Evolutionary conservation across 2,888 invertebrate genomes (phyloP).

Genomic region (Orthosia gracilis): DNA sequence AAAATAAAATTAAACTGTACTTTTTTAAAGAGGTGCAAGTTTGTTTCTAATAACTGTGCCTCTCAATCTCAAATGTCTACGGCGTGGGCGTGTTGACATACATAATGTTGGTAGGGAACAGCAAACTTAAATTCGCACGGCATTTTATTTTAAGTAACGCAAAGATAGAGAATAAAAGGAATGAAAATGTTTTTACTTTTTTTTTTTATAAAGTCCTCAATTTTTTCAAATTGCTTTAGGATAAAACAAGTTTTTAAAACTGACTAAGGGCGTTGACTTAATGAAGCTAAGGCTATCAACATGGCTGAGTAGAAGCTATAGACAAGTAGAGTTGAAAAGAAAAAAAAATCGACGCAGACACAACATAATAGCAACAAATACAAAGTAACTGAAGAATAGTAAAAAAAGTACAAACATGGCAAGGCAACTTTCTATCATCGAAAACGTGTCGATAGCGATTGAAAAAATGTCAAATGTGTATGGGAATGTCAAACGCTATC

Average conservation of each 20-base stretch:
- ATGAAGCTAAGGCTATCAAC: too few species aligned
- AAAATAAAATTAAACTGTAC: conserved; percentile 2
- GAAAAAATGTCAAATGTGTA: too few species aligned
- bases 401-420: too few species aligned
- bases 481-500: too few species aligned
- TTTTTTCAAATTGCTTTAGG: background rate
- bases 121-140: conserved; percentile 8
- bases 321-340: too few species aligned
- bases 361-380: too few species aligned
- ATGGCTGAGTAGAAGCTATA: too few species aligned
- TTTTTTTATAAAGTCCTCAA: too few species aligned
- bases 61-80: conserved; percentile 8
- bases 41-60: conserved; percentile 33
- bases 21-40: conserved; percentile 24
- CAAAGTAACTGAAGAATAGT: too few species aligned
- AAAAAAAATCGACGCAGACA: too few species aligned
- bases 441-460: too few species aligned
- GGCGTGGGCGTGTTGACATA: conserved; percentile 19
- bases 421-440: too few species aligned
- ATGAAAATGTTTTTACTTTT: background rate
- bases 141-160: conserved; percentile 21
- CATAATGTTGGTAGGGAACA: conserved; percentile 12
- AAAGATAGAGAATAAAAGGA: background rate
- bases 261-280: background rate
- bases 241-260: background rate